phyloP scores from a whole-genome alignment of 2,888 invertebrate species.

The Acrobasis consociella region DNA sequence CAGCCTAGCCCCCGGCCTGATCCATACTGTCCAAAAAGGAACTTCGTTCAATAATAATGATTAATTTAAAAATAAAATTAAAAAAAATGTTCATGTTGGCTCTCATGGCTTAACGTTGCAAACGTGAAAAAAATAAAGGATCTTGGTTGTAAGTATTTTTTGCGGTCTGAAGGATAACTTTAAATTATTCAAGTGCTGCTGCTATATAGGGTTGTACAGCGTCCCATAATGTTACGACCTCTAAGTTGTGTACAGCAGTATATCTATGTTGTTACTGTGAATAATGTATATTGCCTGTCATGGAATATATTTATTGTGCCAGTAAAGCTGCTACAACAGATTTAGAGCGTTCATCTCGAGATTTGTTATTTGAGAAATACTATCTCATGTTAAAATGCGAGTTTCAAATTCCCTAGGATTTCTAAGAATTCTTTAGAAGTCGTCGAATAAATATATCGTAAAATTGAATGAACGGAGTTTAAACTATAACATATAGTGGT shows the following conservation, averaged over 20 bases:
- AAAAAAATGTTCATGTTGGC: no score
- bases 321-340: constrained; percentile 54
- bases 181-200: constrained; percentile 11
- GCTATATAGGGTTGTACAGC: not conserved
- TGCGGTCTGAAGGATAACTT: not conserved
- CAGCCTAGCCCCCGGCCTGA: no score
- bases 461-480: no score
- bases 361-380: constrained; percentile 49
- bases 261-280: constrained; percentile 54
- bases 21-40: no score
- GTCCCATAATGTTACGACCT: constrained; percentile 10
- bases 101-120: constrained; percentile 15
- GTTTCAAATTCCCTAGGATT: constrained; percentile 20
- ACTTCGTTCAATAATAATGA: no score
- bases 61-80: no score
- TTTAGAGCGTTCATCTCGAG: constrained; percentile 50
- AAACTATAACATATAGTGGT: no score
- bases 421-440: no score
- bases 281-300: constrained; percentile 62
- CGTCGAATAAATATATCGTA: no score
- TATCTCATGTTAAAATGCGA: constrained; percentile 30
- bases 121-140: constrained; percentile 24
- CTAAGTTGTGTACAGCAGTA: constrained; percentile 34
- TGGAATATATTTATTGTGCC: constrained; percentile 57
- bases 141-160: not conserved